These are phyloP conservation scores for Halesus radiatus DNA, from an alignment of 1,140 invertebrate genomes.

Conservation along the genomic window DNA sequence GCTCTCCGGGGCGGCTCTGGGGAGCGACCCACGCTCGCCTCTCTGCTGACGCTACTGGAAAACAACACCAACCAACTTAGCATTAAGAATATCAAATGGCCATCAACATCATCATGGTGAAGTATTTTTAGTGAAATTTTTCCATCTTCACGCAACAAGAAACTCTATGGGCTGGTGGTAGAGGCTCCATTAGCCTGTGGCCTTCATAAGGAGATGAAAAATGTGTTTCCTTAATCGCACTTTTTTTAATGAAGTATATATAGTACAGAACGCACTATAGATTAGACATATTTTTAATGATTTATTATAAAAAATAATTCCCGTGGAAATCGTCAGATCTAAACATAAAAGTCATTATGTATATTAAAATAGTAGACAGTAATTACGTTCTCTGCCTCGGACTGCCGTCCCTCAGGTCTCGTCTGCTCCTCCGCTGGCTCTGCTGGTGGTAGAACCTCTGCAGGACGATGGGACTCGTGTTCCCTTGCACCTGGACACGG, in stretches of 20 bases:
- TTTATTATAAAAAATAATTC: too few species aligned
- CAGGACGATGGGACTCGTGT: constrained; percentile 76
- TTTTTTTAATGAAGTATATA: too few species aligned
- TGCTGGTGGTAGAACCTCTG: constrained; percentile 77
- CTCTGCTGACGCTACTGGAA: constrained; percentile 64
- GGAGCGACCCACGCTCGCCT: constrained; percentile 67
- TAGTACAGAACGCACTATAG: too few species aligned
- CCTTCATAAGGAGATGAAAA: too few species aligned
- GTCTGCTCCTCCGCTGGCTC: constrained; percentile 70
- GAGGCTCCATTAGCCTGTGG: too few species aligned
- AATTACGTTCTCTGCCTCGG: constrained; percentile 60
- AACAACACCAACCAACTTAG: constrained; percentile 43
- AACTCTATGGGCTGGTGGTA: too few species aligned
- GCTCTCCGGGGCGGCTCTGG: constrained; percentile 67
- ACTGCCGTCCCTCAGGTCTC: constrained; percentile 63
- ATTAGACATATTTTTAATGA: too few species aligned
- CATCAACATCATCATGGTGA: too few species aligned
- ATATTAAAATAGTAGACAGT: background rate
- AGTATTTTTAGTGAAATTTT: too few species aligned
- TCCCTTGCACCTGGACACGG: constrained; percentile 67
- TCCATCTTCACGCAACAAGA: too few species aligned
- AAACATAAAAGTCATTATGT: background rate
- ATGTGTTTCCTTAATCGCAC: too few species aligned
- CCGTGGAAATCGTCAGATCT: too few species aligned
- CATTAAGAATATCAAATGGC: background rate